Evolutionary conservation across 2,888 invertebrate genomes (phyloP), one percentile per base, ranked within the genome.

Genomic region (Seira ritae): DNA sequence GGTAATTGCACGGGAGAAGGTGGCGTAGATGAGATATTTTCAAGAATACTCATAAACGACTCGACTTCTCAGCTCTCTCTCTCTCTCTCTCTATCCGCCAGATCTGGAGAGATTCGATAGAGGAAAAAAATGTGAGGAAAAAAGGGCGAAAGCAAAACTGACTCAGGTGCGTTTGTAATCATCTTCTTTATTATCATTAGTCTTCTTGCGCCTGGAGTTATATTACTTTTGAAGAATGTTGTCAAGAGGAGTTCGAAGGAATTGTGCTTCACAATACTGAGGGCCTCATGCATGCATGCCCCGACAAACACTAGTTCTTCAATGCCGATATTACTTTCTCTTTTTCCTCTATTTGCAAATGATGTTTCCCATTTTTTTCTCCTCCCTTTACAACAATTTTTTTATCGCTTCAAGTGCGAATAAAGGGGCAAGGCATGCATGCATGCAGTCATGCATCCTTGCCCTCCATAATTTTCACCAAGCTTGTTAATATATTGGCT

Each of bases 381-480:
- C 60, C 12, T n/a, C 73, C 73, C 62, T 50, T 50, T 67, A 22
- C 42, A 42, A 72, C 67, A 72, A 46, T 78, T 78, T 24, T 60
- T 60, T 60, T 60, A 60, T 72, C 68, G 31, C 37, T 70, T 68
- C 24, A 62, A 74, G 67, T 80, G 72, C 67, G 42, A 42, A 42
- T 42, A 12, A 70, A 37, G 24, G 60, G 22, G 75, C 67, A 72
- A 23, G n/a, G 72, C 81, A 76, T 69, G 76, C 81, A 76, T 76
- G 81, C 76, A 76, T 76, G 55, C 76, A 81, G 80, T 70, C 80
- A 81, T 81, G 80, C 80, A 81, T 81, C 81, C 72, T 82, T 76
- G 81, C 81, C 50, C 72, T 24, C 76, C 76, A 77, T 82, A 82
- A 76, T 82, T 82, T 75, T 82, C 75, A 69, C 71, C 65, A 69